phyloP scores from a whole-genome alignment of 2,113 vertebrate genomes.

The Pteruthius melanotis region DNA sequence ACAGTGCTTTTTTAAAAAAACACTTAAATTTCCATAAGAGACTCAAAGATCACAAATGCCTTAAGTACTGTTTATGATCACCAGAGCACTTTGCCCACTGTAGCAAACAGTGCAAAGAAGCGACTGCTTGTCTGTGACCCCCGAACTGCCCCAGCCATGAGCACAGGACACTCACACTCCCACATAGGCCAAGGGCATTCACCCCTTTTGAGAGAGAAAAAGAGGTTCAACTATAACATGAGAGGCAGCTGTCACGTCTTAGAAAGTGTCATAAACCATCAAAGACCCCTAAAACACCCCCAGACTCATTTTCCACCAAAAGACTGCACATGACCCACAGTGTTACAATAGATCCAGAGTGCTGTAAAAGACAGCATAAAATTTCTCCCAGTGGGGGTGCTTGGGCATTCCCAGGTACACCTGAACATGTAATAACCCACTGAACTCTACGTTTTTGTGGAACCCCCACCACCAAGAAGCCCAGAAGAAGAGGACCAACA shows the following conservation, averaged over 20 bases:
- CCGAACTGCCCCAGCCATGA: neutral
- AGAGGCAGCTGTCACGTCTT: neutral
- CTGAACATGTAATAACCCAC: neutral
- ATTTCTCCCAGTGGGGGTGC: neutral
- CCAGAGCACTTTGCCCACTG: neutral
- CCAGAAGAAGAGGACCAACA: neutral
- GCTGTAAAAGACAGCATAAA: neutral
- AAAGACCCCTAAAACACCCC: too few relatives aligned
- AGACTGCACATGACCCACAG: too few relatives aligned
- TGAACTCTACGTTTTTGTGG: neutral
- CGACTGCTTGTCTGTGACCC: neutral
- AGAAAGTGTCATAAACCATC: neutral
- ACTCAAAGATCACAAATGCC: neutral
- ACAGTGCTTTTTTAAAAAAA: neutral
- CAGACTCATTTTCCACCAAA: neutral
- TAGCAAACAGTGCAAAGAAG: neutral
- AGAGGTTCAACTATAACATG: neutral
- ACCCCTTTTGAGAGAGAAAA: neutral
- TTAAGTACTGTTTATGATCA: neutral
- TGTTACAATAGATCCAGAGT: neutral
- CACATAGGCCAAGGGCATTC: rapidly evolving
- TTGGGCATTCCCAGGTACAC: neutral
- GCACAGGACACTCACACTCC: neutral
- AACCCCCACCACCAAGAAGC: neutral
- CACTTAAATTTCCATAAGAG: neutral